Conservation (phyloP, 1,140 invertebrate genomes). For the Polypedilum vanderplanki region DNA sequence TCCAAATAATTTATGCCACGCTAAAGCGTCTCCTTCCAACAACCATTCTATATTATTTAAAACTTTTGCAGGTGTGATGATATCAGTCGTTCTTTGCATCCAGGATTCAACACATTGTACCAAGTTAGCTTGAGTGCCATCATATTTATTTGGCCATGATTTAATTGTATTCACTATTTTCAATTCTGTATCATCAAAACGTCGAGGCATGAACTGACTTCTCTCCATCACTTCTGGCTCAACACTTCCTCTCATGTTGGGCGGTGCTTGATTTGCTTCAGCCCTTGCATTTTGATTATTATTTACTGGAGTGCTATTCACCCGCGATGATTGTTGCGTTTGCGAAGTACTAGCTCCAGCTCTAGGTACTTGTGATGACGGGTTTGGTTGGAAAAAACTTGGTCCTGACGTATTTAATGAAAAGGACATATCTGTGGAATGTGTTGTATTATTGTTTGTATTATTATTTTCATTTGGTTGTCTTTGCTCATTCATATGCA, state of each 20-base stretch:
- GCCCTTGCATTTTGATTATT: background rate
- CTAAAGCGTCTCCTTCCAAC: background rate
- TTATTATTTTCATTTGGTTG: background rate
- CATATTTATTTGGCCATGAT: background rate
- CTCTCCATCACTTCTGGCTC: background rate
- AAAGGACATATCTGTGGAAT: background rate
- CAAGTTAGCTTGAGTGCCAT: background rate
- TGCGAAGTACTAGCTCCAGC: background rate
- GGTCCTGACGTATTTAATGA: too few species aligned
- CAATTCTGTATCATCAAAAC: background rate
- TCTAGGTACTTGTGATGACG: too few species aligned
- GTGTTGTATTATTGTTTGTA: background rate
- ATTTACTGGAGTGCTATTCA: background rate
- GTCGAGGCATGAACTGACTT: background rate
- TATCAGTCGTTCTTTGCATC: background rate
- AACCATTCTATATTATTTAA: background rate
- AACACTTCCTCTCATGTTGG: background rate
- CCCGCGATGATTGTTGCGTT: background rate
- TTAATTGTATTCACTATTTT: background rate
- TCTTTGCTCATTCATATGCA: background rate
- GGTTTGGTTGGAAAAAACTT: background rate
- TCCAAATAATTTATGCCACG: background rate
- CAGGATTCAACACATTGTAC: background rate
- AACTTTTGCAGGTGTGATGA: background rate
- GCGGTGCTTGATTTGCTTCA: background rate